These are phyloP conservation scores for Eremobia ochroleuca DNA, from an alignment of 2,888 invertebrate genomes.

Conservation along the genomic window DNA sequence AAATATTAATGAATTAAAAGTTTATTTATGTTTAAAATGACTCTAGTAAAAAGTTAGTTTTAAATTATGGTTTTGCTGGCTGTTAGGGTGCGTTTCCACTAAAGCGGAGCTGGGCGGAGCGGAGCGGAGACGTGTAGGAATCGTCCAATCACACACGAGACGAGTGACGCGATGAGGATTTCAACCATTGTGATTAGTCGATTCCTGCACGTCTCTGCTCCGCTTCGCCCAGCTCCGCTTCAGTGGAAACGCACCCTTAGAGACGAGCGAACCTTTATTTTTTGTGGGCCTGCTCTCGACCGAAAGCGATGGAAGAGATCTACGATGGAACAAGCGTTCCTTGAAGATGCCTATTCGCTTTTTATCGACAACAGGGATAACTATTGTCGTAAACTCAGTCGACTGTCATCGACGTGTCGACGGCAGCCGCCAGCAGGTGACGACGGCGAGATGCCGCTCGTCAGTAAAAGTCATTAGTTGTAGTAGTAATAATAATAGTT, in stretches of 20 bases:
- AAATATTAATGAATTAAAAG: conserved; percentile 36
- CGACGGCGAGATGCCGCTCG: neutral
- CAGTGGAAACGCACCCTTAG: too few species aligned
- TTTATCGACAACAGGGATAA: neutral
- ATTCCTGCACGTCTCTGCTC: too few species aligned
- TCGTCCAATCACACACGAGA: too few species aligned
- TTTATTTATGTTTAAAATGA: neutral
- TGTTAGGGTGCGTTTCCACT: too few species aligned
- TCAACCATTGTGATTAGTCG: too few species aligned
- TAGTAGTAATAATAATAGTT: neutral
- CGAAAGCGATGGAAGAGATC: neutral
- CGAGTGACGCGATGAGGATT: too few species aligned
- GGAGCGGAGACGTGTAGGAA: too few species aligned
- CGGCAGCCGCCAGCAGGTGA: neutral
- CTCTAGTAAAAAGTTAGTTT: neutral
- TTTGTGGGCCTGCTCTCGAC: neutral
- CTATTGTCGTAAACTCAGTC: neutral
- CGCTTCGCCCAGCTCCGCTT: too few species aligned
- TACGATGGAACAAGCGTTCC: neutral
- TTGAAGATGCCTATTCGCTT: neutral
- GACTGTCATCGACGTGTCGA: neutral
- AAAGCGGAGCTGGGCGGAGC: too few species aligned
- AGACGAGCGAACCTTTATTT: neutral
- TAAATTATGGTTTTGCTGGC: neutral
- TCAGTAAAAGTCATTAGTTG: neutral